A percentile compares a stretch with the other conserved stretches of the same genome.
These are phyloP conservation scores for Aphelinus atriplicis DNA, from an alignment of 1,140 invertebrate genomes.

Conservation along the genomic window DNA sequence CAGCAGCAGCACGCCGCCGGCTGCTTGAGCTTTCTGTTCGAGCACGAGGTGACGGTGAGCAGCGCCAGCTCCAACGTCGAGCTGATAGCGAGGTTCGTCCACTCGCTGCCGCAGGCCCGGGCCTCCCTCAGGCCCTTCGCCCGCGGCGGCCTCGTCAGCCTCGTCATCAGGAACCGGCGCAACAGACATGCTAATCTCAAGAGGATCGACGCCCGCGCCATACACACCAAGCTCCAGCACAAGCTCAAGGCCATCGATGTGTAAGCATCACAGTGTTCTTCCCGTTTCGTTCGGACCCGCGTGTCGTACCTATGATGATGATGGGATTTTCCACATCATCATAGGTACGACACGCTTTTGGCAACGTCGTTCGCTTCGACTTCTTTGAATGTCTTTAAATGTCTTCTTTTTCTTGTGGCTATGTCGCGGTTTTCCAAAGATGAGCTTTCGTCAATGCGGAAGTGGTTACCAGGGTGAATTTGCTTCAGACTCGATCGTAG, in stretches of 20 bases:
- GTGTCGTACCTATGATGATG: too few species aligned
- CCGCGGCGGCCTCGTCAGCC: slow-evolving; percentile 47
- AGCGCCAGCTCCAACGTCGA: slow-evolving; percentile 45
- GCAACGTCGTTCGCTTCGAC: too few species aligned
- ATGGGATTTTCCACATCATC: too few species aligned
- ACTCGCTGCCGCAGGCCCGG: slow-evolving; percentile 42
- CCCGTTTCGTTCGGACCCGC: too few species aligned
- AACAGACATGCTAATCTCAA: slow-evolving; percentile 26
- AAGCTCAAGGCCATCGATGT: slow-evolving; percentile 6
- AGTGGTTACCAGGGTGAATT: too few species aligned
- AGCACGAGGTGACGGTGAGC: slow-evolving; percentile 52
- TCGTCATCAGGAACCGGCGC: slow-evolving; percentile 44
- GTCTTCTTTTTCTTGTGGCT: too few species aligned
- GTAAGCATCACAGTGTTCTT: neutral
- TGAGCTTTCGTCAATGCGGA: too few species aligned
- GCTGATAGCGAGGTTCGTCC: slow-evolving; percentile 51
- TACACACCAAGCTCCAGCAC: neutral
- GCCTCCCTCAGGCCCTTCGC: slow-evolving; percentile 1
- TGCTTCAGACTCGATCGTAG: too few species aligned
- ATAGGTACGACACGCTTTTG: too few species aligned
- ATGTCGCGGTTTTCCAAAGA: too few species aligned
- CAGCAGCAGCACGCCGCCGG: slow-evolving; percentile 27
- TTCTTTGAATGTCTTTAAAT: too few species aligned
- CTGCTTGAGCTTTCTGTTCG: slow-evolving; percentile 45
- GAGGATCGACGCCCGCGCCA: slow-evolving; percentile 31